Conservation (phyloP, 2,797 vertebrate species). For the Babyrousa celebensis region DNA sequence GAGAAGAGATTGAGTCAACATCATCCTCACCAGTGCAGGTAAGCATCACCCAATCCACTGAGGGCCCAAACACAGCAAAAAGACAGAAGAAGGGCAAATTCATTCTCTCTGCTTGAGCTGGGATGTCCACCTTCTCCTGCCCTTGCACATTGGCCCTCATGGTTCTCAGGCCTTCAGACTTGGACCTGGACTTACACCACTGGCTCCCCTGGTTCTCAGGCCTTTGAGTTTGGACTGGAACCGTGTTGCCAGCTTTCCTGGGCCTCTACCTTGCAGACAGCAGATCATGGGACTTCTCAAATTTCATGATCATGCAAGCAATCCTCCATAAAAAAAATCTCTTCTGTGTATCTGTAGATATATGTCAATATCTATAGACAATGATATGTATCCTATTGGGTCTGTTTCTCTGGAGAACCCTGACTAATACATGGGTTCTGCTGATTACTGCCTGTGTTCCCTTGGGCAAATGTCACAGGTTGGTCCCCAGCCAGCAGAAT, state of each 20-base stretch:
- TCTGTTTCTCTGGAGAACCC: background rate
- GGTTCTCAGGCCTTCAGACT: background rate
- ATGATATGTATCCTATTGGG: background rate
- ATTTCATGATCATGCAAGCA: background rate
- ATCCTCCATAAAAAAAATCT: background rate
- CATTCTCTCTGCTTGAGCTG: background rate
- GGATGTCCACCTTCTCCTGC: background rate
- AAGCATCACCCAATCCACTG: too few species aligned
- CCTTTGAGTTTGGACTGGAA: background rate
- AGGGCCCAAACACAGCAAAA: background rate
- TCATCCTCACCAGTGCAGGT: rapidly evolving
- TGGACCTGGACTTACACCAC: background rate
- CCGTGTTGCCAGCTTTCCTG: background rate
- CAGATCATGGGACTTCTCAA: background rate
- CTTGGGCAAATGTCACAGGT: background rate
- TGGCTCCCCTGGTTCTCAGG: background rate
- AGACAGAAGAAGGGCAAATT: background rate
- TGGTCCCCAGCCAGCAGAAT: background rate
- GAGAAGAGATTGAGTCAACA: background rate
- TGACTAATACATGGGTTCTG: too few species aligned
- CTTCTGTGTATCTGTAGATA: too few species aligned
- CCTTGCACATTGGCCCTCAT: background rate
- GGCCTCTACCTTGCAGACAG: background rate
- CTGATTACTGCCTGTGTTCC: background rate
- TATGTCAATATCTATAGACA: too few species aligned